Evolutionary conservation across 1,140 invertebrate species (phyloP), one percentile per base, ranked within the genome.

Genomic region (Pogonomyrmex barbatus): DNA sequence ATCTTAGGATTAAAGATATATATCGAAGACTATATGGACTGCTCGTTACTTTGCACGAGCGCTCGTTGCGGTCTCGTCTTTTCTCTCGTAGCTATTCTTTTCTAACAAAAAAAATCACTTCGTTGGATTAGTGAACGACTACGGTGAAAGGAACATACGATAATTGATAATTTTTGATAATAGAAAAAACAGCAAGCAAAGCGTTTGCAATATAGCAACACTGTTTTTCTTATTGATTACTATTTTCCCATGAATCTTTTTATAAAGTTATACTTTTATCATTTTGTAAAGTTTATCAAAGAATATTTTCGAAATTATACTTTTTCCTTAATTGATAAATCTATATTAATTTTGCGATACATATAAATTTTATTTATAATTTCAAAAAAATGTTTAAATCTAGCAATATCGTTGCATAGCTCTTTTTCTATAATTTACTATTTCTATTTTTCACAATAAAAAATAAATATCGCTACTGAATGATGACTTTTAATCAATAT

Each of bases 1-100:
- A 87, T 68, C 36, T 54, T 33, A 54, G 77, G 86, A 88, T 88
- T 88, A 88, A 88, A 88, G 77, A 65, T 63, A 68, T 62, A 67
- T 52, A 79, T 50, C 24, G 56, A 82, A 30, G 30, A 82, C 52
- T 73, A 45, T 68, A 36, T 50, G 42, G 52, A 82, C 67, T 17
- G 52, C 62, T 87, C 62, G 78, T 56, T 75, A n/a, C 45, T 58
- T 75, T 58, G 54, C 6, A 75, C 71, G 52, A 73, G 39, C 52
- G 52, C 63, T 88, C 62, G 86, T 63, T 75, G 47, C 52, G 70
- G 75, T 73, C 70, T 70, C 30, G 68, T 87, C 68, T 62, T 36
- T 76, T 83, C 67, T 65, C 60, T 65, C 42, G 67, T 73, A 45
- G 24, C 52, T 73, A 73, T 82, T 82, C 67, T 73, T 60, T 73